phyloP scores from a whole-genome alignment of 2,797 vertebrate genomes.

The Etheostoma nigrum region DNA sequence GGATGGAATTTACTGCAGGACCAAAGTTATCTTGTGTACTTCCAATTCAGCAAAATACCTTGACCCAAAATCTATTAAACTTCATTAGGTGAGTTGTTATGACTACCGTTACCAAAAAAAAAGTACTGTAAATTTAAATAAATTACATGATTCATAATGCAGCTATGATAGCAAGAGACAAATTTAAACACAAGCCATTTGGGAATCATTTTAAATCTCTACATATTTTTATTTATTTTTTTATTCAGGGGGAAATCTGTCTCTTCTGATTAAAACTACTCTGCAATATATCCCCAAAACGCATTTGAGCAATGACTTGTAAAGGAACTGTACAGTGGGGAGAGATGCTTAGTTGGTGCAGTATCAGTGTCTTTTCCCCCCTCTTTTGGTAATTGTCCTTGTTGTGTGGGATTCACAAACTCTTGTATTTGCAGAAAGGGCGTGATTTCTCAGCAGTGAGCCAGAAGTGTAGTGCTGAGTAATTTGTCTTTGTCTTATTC shows the following conservation, averaged over 20 bases:
- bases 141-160: not conserved
- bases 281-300: constrained; percentile 35
- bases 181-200: not conserved
- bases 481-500: not conserved
- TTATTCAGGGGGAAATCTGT: constrained; percentile 4
- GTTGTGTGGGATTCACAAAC: constrained; percentile 21
- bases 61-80: constrained; percentile 7
- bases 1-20: constrained; percentile 14
- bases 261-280: constrained; percentile 32
- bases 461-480: not conserved
- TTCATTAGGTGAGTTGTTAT: not conserved
- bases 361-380: constrained; percentile 21
- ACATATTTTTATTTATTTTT: not conserved
- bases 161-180: not conserved
- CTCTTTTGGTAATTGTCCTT: constrained; percentile 30
- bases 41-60: constrained; percentile 7
- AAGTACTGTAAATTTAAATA: not conserved
- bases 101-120: not conserved
- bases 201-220: constrained; percentile 5
- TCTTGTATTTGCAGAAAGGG: constrained; percentile 15
- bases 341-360: constrained; percentile 36
- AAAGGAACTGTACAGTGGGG: constrained; percentile 17
- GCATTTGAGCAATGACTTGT: constrained; percentile 45
- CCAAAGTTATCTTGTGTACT: not conserved
- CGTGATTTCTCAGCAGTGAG: constrained; percentile 15